Percentiles rank a stretch among this genome's conserved stretches.
Evolutionary conservation across 2,888 invertebrate species (phyloP).

Genomic region (Sepioteuthis lessoniana): DNA sequence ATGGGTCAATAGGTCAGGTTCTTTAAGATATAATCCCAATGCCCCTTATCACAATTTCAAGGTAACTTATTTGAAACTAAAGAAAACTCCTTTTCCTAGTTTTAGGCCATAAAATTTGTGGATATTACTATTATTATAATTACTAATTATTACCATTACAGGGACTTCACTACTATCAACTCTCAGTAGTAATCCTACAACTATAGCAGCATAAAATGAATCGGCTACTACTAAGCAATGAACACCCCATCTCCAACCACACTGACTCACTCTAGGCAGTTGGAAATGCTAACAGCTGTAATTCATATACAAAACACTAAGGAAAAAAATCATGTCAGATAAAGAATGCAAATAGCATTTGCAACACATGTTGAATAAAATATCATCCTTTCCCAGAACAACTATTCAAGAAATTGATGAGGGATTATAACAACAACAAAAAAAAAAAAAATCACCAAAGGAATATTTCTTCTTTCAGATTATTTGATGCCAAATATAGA

Average conservation of each 20-base stretch:
- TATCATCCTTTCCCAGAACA: not conserved
- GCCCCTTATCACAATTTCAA: not conserved
- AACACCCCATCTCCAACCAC: not conserved
- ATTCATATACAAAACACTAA: not conserved
- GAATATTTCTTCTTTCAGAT: not conserved
- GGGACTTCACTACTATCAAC: not conserved
- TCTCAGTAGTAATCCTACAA: not conserved
- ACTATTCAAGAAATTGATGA: not conserved
- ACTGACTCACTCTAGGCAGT: not conserved
- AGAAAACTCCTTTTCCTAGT: not conserved
- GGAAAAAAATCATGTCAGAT: not conserved
- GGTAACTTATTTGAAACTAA: not conserved
- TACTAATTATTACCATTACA: not conserved
- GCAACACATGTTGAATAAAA: constrained; percentile 11
- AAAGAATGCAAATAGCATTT: not conserved
- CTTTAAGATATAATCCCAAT: not conserved
- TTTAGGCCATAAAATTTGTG: not conserved
- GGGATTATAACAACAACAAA: not conserved
- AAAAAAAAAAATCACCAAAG: too few relatives aligned
- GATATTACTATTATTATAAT: not conserved
- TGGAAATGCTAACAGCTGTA: constrained; percentile 37
- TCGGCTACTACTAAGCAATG: constrained; percentile 10
- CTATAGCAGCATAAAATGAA: not conserved
- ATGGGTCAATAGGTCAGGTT: not conserved
- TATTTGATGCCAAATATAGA: not conserved